Conservation (phyloP, 2,888 invertebrate species). For the Agriopis leucophaearia region DNA sequence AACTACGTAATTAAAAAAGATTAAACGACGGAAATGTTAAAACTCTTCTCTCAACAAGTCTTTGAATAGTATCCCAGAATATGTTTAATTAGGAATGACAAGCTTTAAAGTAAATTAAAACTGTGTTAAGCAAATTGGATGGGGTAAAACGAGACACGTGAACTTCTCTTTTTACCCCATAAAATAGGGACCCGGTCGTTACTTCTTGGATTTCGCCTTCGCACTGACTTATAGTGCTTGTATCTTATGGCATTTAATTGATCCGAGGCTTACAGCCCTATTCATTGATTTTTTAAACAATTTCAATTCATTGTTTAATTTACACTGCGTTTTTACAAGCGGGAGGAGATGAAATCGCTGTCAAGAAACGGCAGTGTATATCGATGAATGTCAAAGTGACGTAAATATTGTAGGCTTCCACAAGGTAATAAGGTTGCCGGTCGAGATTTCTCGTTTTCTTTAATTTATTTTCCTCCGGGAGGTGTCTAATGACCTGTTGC, state of each 20-base stretch:
- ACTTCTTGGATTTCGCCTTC: slow-evolving; percentile 76
- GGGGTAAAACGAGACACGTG: slow-evolving; percentile 56
- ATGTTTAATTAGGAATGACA: slow-evolving; percentile 46
- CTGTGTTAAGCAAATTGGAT: slow-evolving; percentile 61
- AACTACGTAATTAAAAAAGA: too few relatives aligned
- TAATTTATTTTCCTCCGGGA: slow-evolving; percentile 83
- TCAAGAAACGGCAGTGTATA: slow-evolving; percentile 49
- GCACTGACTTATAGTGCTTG: slow-evolving; percentile 74
- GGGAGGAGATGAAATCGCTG: background rate
- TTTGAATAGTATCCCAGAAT: slow-evolving; percentile 26
- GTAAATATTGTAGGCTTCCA: slow-evolving; percentile 53
- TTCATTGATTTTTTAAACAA: slow-evolving; percentile 49
- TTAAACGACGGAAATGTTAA: background rate
- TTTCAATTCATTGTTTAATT: slow-evolving; percentile 21
- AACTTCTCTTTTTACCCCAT: slow-evolving; percentile 62
- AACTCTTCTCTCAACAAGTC: background rate
- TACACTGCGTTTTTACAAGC: slow-evolving; percentile 51
- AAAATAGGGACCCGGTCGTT: slow-evolving; percentile 71
- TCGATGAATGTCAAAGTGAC: slow-evolving; percentile 31
- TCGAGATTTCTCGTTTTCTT: slow-evolving; percentile 83
- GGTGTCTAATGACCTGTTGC: slow-evolving; percentile 85
- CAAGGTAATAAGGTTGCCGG: slow-evolving; percentile 70
- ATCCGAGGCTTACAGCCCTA: slow-evolving; percentile 62
- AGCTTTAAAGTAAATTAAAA: slow-evolving; percentile 57
- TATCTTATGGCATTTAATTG: slow-evolving; percentile 80